Percentiles rank a stretch among this genome's conserved stretches.
Conservation (phyloP, 2,888 invertebrate species). For the Thecophora atra region DNA sequence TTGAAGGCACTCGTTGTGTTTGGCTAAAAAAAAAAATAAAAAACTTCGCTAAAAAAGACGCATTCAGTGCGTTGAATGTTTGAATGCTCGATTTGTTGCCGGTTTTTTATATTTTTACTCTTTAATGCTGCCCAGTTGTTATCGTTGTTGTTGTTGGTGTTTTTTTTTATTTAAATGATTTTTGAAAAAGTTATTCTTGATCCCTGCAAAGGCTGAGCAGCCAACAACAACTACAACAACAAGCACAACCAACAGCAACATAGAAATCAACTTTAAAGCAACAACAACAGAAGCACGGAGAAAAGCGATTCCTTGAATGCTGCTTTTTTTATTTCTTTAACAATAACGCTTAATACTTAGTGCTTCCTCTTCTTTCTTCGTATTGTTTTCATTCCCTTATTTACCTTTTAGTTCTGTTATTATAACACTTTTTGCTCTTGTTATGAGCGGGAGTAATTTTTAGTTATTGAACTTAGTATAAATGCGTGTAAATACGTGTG, state of each 20-base stretch:
- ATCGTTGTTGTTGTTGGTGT: neutral
- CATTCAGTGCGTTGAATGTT: conserved; percentile 16
- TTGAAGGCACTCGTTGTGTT: conserved; percentile 8
- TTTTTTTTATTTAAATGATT: neutral
- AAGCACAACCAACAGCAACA: neutral
- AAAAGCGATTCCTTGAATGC: conserved; percentile 20
- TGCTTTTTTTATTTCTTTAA: conserved; percentile 23
- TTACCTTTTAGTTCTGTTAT: too few species aligned
- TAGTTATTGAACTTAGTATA: too few species aligned
- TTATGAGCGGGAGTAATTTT: too few species aligned
- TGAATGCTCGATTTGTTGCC: conserved; percentile 21
- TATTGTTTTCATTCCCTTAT: too few species aligned
- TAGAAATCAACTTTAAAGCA: too few species aligned
- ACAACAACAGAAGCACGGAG: neutral
- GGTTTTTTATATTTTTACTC: neutral
- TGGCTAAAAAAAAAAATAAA: too few species aligned
- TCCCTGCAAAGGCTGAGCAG: neutral
- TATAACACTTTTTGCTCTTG: too few species aligned
- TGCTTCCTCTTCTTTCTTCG: too few species aligned
- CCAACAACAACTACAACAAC: neutral
- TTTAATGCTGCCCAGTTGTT: neutral
- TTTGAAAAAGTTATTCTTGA: neutral
- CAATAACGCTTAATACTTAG: too few species aligned
- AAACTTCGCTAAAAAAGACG: neutral
- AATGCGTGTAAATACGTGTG: too few species aligned